Evolutionary conservation across 2,797 vertebrate genomes (phyloP).

Genomic region (Syngnathus acus): DNA sequence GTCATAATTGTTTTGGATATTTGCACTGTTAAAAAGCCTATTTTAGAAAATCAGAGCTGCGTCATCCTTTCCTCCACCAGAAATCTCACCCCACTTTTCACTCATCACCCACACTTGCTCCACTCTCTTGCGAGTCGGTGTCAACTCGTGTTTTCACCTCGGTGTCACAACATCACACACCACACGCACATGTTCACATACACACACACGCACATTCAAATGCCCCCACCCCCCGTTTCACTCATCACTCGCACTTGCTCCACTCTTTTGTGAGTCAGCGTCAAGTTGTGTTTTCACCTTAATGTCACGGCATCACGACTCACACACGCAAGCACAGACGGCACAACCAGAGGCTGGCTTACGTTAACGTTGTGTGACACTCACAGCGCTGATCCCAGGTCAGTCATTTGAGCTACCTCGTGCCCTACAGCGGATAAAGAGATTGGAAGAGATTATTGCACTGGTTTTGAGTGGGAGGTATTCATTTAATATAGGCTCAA

Average conservation of each 20-base stretch:
- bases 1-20: neutral
- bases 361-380: conserved; percentile 19
- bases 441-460: conserved; percentile 48
- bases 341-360: neutral
- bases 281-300: conserved; percentile 42
- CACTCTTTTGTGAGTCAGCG: conserved; percentile 10
- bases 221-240: neutral
- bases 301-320: conserved; percentile 15
- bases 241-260: neutral
- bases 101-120: neutral
- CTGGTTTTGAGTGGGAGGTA: neutral
- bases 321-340: neutral
- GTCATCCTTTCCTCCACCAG: neutral
- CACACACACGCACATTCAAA: conserved; percentile 1
- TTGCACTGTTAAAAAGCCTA: neutral
- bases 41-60: neutral
- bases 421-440: conserved; percentile 38
- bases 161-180: conserved; percentile 16
- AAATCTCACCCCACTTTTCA: neutral
- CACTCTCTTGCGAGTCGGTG: conserved; percentile 10
- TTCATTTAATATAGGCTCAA: neutral
- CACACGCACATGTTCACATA: conserved; percentile 1
- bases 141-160: conserved; percentile 42
- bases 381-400: conserved; percentile 31
- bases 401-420: conserved; percentile 41